Percentiles rank a stretch among this genome's conserved stretches.
phyloP scores from a whole-genome alignment of 2,888 invertebrate species.

The Plagiodera versicolora region DNA sequence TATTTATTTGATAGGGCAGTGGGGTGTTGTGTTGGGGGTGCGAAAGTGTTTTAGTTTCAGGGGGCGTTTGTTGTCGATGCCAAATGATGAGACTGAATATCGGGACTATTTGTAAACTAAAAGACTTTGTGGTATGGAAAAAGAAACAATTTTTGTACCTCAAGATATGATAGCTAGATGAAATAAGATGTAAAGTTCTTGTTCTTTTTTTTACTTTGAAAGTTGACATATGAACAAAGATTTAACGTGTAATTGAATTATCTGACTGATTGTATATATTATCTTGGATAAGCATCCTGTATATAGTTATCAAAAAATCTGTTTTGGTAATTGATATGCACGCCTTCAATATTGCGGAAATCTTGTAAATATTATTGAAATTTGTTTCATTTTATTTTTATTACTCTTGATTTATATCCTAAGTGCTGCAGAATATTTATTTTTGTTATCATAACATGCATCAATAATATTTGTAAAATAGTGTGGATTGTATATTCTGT shows the following conservation, averaged over 20 bases:
- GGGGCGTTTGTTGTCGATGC: neutral
- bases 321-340: too few relatives aligned
- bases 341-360: too few relatives aligned
- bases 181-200: too few relatives aligned
- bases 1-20: neutral
- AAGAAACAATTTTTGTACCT: too few relatives aligned
- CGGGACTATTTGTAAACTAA: too few relatives aligned
- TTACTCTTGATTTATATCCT: conserved; percentile 14
- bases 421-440: conserved; percentile 20
- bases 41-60: neutral
- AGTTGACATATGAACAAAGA: neutral
- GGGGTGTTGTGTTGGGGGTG: neutral
- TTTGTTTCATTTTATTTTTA: conserved; percentile 4
- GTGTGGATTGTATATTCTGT: conserved; percentile 22
- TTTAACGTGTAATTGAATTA: neutral
- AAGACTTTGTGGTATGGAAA: too few relatives aligned
- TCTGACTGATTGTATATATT: neutral
- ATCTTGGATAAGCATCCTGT: conserved; percentile 10
- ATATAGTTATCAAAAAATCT: conserved; percentile 5
- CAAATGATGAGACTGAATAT: neutral
- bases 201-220: neutral
- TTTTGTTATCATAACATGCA: conserved; percentile 22
- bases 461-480: conserved; percentile 7
- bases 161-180: too few relatives aligned
- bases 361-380: conserved; percentile 19